Evolutionary conservation across 1,140 invertebrate species (phyloP).

Genomic region (Marisa cornuarietis): DNA sequence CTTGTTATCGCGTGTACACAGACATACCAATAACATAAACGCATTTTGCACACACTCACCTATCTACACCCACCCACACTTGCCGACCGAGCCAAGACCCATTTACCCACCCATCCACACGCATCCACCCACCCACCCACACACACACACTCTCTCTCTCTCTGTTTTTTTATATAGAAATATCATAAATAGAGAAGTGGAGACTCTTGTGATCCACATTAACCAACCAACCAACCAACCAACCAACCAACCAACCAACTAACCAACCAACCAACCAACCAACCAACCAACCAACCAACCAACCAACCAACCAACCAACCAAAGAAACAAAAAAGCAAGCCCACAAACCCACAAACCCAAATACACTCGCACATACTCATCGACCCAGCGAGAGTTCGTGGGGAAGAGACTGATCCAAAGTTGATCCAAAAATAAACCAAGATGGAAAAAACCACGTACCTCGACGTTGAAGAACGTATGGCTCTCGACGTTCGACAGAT

Average conservation of each 20-base stretch:
- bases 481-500: slow-evolving; percentile 3
- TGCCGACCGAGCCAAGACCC: neutral
- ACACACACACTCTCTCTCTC: too few species aligned
- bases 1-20: too few species aligned
- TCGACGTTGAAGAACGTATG: slow-evolving; percentile 24
- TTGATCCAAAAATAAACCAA: neutral
- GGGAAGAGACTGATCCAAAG: neutral
- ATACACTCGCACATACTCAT: neutral
- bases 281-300: neutral
- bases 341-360: neutral
- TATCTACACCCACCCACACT: neutral
- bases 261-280: neutral
- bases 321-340: neutral
- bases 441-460: neutral
- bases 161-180: too few species aligned
- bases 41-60: neutral
- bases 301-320: neutral
- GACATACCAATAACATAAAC: too few species aligned
- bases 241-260: neutral
- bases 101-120: neutral
- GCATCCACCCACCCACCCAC: neutral
- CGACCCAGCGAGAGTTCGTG: neutral
- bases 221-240: neutral
- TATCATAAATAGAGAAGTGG: too few species aligned
- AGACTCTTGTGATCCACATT: neutral